Evolutionary conservation across 1,140 invertebrate genomes (phyloP).

Genomic region (Brachionus asplanchnoidis): DNA sequence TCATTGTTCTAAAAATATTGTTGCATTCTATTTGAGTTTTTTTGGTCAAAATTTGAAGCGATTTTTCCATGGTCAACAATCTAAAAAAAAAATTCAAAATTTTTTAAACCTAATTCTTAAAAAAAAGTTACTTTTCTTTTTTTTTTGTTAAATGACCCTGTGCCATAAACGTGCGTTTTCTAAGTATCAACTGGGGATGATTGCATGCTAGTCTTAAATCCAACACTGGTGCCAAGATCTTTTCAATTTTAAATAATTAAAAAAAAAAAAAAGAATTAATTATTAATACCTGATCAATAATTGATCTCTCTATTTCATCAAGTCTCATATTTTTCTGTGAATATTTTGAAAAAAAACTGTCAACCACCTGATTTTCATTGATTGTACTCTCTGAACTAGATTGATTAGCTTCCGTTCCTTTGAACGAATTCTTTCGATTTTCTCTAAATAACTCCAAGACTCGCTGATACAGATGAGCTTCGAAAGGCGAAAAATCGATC

Average conservation of each 20-base stretch:
- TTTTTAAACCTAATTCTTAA: background rate
- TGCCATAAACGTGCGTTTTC: slow-evolving; percentile 60
- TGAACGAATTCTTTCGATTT: slow-evolving; percentile 48
- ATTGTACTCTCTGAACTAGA: background rate
- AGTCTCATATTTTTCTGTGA: background rate
- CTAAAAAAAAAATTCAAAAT: slow-evolving; percentile 52
- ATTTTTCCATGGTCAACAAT: slow-evolving; percentile 66
- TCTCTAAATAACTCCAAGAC: slow-evolving; percentile 54
- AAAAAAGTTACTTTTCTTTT: background rate
- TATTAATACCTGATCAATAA: background rate
- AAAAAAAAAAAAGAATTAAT: background rate
- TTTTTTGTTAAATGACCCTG: background rate
- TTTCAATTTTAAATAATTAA: slow-evolving; percentile 44
- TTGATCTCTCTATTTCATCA: background rate
- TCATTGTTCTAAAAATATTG: slow-evolving; percentile 63
- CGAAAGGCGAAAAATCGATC: slow-evolving; percentile 62
- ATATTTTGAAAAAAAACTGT: slow-evolving; percentile 45
- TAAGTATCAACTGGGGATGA: slow-evolving; percentile 66
- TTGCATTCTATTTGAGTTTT: slow-evolving; percentile 65
- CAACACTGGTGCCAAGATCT: slow-evolving; percentile 64
- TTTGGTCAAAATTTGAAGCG: slow-evolving; percentile 65
- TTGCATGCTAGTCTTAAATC: slow-evolving; percentile 68
- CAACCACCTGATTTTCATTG: slow-evolving; percentile 50
- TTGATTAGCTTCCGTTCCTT: background rate
- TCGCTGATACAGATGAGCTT: slow-evolving; percentile 62